phyloP scores from a whole-genome alignment of 2,888 invertebrate species.

The Spodoptera exigua region DNA sequence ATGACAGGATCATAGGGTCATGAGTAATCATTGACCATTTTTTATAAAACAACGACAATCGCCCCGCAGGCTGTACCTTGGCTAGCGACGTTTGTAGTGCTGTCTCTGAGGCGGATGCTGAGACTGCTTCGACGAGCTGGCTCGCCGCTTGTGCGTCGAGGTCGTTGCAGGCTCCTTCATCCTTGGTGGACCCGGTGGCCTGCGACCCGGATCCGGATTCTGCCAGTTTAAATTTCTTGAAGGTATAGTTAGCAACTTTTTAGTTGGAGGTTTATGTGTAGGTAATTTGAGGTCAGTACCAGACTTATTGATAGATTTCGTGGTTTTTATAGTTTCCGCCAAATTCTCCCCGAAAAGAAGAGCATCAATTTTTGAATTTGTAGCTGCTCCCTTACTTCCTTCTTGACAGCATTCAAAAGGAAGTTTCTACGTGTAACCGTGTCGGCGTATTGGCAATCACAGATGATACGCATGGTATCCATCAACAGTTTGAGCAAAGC shows the following conservation, averaged over 20 bases:
- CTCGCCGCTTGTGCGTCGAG: background rate
- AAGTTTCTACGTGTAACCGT: constrained; percentile 7
- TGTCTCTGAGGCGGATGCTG: constrained; percentile 5
- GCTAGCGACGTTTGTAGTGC: constrained; percentile 2
- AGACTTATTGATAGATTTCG: constrained; percentile 3
- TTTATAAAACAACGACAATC: constrained; percentile 7
- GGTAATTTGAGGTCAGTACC: constrained; percentile 4
- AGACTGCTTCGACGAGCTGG: constrained; percentile 1
- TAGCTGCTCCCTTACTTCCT: constrained; percentile 7
- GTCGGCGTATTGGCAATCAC: constrained; percentile 4
- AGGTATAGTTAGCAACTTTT: background rate
- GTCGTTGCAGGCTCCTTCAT: constrained; percentile 3
- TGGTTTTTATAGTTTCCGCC: constrained; percentile 2
- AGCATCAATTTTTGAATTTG: constrained; percentile 1
- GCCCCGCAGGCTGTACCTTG: constrained; percentile 1
- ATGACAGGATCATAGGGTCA: background rate
- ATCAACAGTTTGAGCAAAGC: constrained; percentile 1
- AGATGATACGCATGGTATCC: background rate
- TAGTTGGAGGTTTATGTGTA: background rate
- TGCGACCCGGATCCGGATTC: background rate
- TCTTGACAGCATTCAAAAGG: constrained; percentile 8
- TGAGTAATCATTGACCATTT: constrained; percentile 6
- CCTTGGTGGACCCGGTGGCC: background rate
- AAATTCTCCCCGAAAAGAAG: constrained; percentile 6
- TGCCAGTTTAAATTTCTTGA: constrained; percentile 8